These are phyloP conservation scores for Venusia cambrica DNA, from an alignment of 2,888 invertebrate genomes.

Conservation along the genomic window DNA sequence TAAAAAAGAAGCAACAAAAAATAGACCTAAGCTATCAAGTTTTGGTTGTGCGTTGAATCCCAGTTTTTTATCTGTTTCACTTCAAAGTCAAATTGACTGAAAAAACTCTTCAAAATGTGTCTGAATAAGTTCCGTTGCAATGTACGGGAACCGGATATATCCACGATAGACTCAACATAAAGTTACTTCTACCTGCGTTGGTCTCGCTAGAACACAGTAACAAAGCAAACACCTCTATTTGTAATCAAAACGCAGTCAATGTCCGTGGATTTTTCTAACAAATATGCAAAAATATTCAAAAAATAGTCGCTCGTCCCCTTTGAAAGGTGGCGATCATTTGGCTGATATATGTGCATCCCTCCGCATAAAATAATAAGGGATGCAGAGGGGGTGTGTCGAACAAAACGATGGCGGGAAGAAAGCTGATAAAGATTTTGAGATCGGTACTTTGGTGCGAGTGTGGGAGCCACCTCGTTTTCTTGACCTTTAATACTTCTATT, in stretches of 20 bases:
- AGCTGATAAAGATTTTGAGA: conserved; percentile 16
- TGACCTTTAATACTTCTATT: too few relatives aligned
- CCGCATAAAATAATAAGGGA: conserved; percentile 17
- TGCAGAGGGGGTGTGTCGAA: conserved; percentile 10
- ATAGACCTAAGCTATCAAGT: too few relatives aligned
- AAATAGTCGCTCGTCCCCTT: conserved; percentile 18
- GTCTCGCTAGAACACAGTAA: conserved; percentile 1
- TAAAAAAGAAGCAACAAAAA: too few relatives aligned
- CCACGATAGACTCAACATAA: too few relatives aligned
- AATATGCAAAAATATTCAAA: conserved; percentile 23
- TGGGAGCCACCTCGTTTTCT: too few relatives aligned
- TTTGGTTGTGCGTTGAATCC: too few relatives aligned
- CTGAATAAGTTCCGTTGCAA: too few relatives aligned
- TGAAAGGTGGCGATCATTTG: conserved; percentile 42
- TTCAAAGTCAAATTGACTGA: too few relatives aligned
- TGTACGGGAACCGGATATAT: too few relatives aligned
- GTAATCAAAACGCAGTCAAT: conserved; percentile 11
- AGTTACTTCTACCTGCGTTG: too few relatives aligned
- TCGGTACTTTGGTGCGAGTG: conserved; percentile 4
- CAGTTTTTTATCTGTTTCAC: too few relatives aligned
- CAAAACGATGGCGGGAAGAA: conserved; percentile 17
- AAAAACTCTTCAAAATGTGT: too few relatives aligned
- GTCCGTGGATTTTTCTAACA: conserved; percentile 5
- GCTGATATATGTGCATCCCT: conserved; percentile 44
- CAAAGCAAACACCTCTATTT: conserved; percentile 6